Base-by-base conservation (phyloP, 2,888 invertebrate genomes). In the Latrodectus hesperus region DNA sequence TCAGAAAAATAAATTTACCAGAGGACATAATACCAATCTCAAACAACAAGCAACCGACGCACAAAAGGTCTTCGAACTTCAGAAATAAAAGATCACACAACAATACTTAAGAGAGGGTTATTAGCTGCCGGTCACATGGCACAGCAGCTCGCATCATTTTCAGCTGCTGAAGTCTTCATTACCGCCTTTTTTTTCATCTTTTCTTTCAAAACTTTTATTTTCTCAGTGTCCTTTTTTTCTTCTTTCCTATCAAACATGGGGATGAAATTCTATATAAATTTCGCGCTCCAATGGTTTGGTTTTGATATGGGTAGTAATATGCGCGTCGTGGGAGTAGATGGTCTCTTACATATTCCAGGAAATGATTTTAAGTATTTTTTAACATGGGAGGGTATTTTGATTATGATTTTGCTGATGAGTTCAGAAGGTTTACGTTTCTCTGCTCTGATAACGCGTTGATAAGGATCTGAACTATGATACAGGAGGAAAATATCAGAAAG, bases 231-330 rank as follows among this genome's bases (percentile, higher is more conserved):
- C 38, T 38, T 38, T 38, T 72, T 51, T 52, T 49, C 9, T 77
- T 70, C 12, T 49, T 22, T 77, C 53, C 12, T 26, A 17, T 68
- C 67, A 26, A 17, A 26, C 10, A 52, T 17, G 16, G 8, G 16
- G 77, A 53, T 84, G 84, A 84, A 84, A 84, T 84, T 84, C 65
- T 72, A 84, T 73, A 77, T 78, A 65, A 73, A 73, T 16, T 65
- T 67, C 51, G 17, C 78, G 78, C 84, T 52, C 26, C 22, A 83
- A 53, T 49, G 78, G 17, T 16, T 60, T 60, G 60, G 60, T 60
- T 60, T n/a, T 12, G n/a, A 6, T 60, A 60, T 12, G 10, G 60
- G 60, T 60, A 12, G 60, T 10, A 60, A n/a, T 60, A 60, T 6
- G 2, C 38, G 2, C 38, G 38, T 0, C 38, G 38, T 38, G 38